These are phyloP conservation scores for Epinephelus coioides DNA, from an alignment of 2,797 vertebrate species.

Conservation along the genomic window DNA sequence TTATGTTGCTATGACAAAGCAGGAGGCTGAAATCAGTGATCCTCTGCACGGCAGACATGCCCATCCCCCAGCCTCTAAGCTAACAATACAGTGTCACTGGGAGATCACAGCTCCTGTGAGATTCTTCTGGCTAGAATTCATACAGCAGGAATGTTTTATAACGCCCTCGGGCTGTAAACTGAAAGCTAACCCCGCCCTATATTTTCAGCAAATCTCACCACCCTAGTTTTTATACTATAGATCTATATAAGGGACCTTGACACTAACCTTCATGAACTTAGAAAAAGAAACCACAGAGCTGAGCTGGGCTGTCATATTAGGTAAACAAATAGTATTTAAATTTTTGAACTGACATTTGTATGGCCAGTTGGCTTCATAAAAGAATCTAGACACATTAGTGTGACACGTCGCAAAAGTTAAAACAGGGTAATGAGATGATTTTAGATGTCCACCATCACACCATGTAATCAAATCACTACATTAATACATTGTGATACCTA, in stretches of 20 bases:
- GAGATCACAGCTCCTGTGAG: conserved; percentile 48
- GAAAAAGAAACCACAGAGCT: not conserved
- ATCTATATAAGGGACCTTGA: conserved; percentile 8
- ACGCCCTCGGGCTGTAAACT: conserved; percentile 20
- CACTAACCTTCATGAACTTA: not conserved
- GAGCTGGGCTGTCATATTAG: not conserved
- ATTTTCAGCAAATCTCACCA: not conserved
- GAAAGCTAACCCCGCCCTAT: conserved; percentile 19
- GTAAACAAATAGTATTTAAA: not conserved
- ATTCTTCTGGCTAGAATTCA: conserved; percentile 45
- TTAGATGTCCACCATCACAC: not conserved
- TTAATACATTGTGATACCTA: not conserved
- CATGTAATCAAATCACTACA: not conserved
- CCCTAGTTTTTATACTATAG: not conserved
- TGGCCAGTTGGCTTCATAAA: not conserved
- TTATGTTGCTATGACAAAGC: conserved; percentile 78
- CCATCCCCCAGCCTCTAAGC: conserved; percentile 60
- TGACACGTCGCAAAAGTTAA: not conserved
- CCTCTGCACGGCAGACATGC: conserved; percentile 50
- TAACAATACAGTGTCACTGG: conserved; percentile 61
- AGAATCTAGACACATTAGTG: not conserved
- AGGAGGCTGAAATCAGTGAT: conserved; percentile 66
- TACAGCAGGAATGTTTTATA: conserved; percentile 44
- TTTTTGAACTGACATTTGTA: not conserved
- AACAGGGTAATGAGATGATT: not conserved